phyloP scores from a whole-genome alignment of 2,888 invertebrate species.

The Agonopterix subpropinquella region DNA sequence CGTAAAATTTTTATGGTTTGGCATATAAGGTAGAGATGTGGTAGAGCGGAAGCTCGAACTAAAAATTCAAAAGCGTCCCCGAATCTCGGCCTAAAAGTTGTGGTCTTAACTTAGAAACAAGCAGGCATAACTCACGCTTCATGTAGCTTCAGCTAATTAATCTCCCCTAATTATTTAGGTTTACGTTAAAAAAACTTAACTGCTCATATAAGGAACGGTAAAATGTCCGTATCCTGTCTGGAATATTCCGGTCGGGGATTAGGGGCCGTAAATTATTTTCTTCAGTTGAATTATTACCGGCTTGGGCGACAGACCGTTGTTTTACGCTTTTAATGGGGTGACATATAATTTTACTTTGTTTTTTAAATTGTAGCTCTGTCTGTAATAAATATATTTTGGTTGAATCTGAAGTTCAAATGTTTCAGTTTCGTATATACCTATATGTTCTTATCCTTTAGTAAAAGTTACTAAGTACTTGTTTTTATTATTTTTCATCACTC shows the following conservation, averaged over 20 bases:
- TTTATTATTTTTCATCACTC: too few relatives aligned
- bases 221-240: conserved; percentile 9
- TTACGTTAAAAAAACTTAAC: conserved; percentile 43
- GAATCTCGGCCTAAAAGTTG: too few relatives aligned
- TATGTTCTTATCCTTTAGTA: too few relatives aligned
- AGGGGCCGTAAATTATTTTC: conserved; percentile 63
- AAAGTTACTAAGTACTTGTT: too few relatives aligned
- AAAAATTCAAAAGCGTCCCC: too few relatives aligned
- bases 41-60: too few relatives aligned
- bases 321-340: conserved; percentile 46
- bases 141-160: conserved; percentile 7
- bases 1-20: too few relatives aligned
- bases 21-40: too few relatives aligned
- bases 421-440: too few relatives aligned
- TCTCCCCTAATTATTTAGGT: conserved; percentile 31
- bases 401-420: too few relatives aligned
- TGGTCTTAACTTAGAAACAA: not conserved
- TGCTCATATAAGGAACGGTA: conserved; percentile 33
- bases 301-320: conserved; percentile 53
- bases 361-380: conserved; percentile 2
- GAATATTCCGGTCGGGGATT: conserved; percentile 53
- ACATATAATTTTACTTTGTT: conserved; percentile 25
- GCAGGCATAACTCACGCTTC: not conserved
- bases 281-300: conserved; percentile 48
- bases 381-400: too few relatives aligned